Percentiles rank a stretch among this genome's conserved stretches.
Evolutionary conservation across 1,140 invertebrate species (phyloP).

Genomic region (Drosophila sulfurigaster): DNA sequence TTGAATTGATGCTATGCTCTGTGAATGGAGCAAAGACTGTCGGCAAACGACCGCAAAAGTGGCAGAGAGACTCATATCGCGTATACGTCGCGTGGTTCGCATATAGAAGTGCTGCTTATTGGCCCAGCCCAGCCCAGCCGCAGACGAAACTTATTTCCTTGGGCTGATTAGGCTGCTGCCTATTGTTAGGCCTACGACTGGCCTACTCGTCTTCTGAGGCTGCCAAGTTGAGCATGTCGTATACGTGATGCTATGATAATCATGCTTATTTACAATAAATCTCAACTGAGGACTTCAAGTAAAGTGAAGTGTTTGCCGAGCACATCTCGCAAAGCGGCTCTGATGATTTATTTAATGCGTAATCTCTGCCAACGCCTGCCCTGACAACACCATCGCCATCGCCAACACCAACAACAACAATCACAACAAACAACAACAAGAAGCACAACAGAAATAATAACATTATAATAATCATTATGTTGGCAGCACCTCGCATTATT

Average conservation of each 20-base stretch:
- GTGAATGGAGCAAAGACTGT: not conserved
- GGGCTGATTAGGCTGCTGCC: conserved; percentile 34
- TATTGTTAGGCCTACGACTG: conserved; percentile 11
- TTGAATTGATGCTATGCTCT: conserved; percentile 2
- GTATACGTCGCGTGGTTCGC: conserved; percentile 23
- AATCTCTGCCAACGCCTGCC: conserved; percentile 75
- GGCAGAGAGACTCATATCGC: conserved; percentile 14
- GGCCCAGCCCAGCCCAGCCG: conserved; percentile 12
- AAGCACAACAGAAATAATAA: conserved; percentile 26
- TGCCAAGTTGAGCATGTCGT: conserved; percentile 56
- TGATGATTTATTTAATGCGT: conserved; percentile 82
- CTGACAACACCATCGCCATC: conserved; percentile 31
- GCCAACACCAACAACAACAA: conserved; percentile 9
- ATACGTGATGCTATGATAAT: conserved; percentile 81
- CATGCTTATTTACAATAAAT: conserved; percentile 83
- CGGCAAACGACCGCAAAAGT: not conserved
- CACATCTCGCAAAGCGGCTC: conserved; percentile 55
- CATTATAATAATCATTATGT: conserved; percentile 76
- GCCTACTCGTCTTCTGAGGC: not conserved
- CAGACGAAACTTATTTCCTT: conserved; percentile 17
- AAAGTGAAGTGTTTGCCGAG: conserved; percentile 70
- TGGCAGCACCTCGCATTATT: conserved; percentile 72
- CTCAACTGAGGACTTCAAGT: conserved; percentile 55
- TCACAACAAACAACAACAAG: conserved; percentile 4
- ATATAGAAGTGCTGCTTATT: conserved; percentile 39